A percentile compares a stretch with the other conserved stretches of the same genome.
Conservation (phyloP, 1,140 invertebrate genomes). For the Drosophila bifasciata region DNA sequence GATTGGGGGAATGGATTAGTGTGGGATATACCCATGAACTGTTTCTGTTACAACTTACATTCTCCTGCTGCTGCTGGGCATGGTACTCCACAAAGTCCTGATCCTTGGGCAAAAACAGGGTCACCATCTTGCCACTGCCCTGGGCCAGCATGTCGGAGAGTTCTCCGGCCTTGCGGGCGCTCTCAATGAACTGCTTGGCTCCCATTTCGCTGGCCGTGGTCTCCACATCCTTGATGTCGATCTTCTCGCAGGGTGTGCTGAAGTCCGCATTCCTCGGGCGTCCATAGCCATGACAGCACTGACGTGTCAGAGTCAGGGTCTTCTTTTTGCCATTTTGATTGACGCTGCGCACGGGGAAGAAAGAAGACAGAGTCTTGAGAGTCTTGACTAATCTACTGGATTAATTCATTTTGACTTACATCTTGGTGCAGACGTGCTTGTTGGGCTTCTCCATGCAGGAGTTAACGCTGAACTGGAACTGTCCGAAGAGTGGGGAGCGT, state of each 20-base stretch:
- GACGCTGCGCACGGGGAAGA: constrained; percentile 73
- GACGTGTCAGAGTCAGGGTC: constrained; percentile 86
- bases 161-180: constrained; percentile 84
- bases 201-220: constrained; percentile 85
- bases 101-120: constrained; percentile 86
- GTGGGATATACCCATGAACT: no score
- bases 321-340: constrained; percentile 86
- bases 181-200: constrained; percentile 85
- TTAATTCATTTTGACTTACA: constrained; percentile 82
- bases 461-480: constrained; percentile 85
- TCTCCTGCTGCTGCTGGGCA: constrained; percentile 67
- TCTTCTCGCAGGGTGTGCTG: constrained; percentile 85
- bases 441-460: constrained; percentile 85
- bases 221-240: constrained; percentile 85
- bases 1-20: neutral
- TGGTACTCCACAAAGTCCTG: constrained; percentile 85
- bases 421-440: constrained; percentile 86
- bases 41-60: constrained; percentile 46
- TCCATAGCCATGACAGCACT: constrained; percentile 87
- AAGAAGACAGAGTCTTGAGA: neutral
- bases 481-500: constrained; percentile 78
- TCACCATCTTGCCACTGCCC: constrained; percentile 79
- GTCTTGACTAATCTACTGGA: constrained; percentile 1
- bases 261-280: constrained; percentile 83
- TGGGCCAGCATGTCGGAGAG: constrained; percentile 84